A percentile compares a stretch with the other conserved stretches of the same genome.
These are phyloP conservation scores for Pseudomugil gertrudae DNA, from an alignment of 2,797 vertebrate genomes.

Conservation along the genomic window DNA sequence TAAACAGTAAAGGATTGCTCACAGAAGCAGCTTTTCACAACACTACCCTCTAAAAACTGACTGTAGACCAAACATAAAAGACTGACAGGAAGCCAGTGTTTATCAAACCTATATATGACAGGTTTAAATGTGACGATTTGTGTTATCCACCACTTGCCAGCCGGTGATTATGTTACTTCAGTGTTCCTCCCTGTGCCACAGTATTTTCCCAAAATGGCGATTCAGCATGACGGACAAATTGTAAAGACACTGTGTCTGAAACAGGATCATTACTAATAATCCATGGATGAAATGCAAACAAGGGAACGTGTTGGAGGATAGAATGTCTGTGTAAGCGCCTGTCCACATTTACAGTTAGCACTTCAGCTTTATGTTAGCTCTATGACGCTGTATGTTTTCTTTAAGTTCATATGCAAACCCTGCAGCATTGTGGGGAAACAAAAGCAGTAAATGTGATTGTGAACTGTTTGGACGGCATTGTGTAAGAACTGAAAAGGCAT, in stretches of 20 bases:
- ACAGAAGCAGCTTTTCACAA: not conserved
- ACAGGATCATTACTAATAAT: too few relatives aligned
- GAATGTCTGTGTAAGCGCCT: too few relatives aligned
- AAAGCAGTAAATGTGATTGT: not conserved
- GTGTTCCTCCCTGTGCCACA: not conserved
- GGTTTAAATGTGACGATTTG: not conserved
- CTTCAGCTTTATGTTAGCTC: not conserved
- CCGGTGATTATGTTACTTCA: not conserved
- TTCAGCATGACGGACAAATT: not conserved
- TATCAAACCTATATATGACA: not conserved
- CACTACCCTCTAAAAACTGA: not conserved
- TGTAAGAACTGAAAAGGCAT: not conserved
- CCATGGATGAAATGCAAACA: too few relatives aligned
- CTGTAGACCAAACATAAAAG: not conserved
- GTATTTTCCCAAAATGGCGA: not conserved
- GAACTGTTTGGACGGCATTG: not conserved
- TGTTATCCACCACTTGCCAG: not conserved
- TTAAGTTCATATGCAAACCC: not conserved
- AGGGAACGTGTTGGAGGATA: too few relatives aligned
- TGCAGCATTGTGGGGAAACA: not conserved
- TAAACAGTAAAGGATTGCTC: not conserved
- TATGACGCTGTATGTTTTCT: not conserved
- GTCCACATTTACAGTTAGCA: too few relatives aligned
- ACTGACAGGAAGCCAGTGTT: not conserved
- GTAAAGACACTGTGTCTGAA: not conserved